Evolutionary conservation across 2,797 vertebrate species (phyloP).

Genomic region (Argyrosomus regius): DNA sequence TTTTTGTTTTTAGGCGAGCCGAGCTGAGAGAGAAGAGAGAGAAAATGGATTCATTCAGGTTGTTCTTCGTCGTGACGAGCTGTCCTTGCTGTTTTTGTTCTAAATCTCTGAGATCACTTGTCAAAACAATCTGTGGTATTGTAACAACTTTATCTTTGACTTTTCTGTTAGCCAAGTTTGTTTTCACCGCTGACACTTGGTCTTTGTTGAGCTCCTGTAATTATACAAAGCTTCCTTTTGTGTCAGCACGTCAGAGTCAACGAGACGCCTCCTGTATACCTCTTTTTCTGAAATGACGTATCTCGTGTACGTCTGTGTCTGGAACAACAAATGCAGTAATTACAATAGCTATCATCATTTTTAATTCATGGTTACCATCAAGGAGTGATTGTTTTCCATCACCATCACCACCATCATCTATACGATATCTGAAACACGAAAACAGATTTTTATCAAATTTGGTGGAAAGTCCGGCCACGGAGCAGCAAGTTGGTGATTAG

Average conservation of each 20-base stretch:
- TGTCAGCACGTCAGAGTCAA: not conserved
- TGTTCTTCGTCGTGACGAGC: not conserved
- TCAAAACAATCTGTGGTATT: not conserved
- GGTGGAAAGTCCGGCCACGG: not conserved
- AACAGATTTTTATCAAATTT: not conserved
- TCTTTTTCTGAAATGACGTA: not conserved
- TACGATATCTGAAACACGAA: too few relatives aligned
- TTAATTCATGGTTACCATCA: not conserved
- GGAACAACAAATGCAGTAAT: not conserved
- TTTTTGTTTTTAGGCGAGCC: constrained; percentile 14
- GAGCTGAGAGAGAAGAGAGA: not conserved
- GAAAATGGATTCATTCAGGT: not conserved
- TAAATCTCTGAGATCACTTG: not conserved
- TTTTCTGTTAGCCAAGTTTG: not conserved
- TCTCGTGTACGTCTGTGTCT: not conserved
- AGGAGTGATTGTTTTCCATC: not conserved
- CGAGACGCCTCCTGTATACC: constrained; percentile 31
- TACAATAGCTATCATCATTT: not conserved
- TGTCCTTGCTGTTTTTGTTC: not conserved
- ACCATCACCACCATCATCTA: too few relatives aligned
- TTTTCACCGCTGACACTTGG: not conserved
- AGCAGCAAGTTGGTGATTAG: too few relatives aligned
- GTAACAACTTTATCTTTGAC: not conserved
- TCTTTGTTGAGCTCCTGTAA: not conserved
- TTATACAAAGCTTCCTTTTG: constrained; percentile 1